Percentiles rank a stretch among this genome's conserved stretches.
These are phyloP conservation scores for Amiota minor DNA, from an alignment of 2,888 invertebrate species.

Conservation along the genomic window DNA sequence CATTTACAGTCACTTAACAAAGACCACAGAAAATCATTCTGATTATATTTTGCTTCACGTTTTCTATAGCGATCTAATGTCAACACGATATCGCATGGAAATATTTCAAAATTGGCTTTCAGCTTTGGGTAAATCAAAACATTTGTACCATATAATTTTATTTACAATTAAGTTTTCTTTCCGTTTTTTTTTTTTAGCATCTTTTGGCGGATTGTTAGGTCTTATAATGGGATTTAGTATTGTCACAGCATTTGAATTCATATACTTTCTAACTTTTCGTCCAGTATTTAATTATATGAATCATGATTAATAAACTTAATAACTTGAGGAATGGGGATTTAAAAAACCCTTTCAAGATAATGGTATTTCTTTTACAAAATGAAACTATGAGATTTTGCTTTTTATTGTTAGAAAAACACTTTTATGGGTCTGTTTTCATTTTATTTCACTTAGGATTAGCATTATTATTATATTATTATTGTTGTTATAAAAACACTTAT, in stretches of 20 bases:
- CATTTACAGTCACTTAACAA: constrained; percentile 30
- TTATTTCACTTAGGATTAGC: no score
- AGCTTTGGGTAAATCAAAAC: constrained; percentile 76
- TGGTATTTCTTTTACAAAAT: no score
- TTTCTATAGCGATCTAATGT: constrained; percentile 82
- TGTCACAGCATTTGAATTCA: constrained; percentile 79
- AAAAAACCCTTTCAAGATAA: no score
- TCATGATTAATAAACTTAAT: constrained; percentile 36
- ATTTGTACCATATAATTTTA: background rate
- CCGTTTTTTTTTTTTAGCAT: constrained; percentile 75
- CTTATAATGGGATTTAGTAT: constrained; percentile 82
- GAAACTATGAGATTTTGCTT: no score
- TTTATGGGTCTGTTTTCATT: no score
- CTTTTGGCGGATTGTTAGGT: constrained; percentile 81
- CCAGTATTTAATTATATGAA: constrained; percentile 74
- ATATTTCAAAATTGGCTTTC: constrained; percentile 82
- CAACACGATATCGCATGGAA: constrained; percentile 79
- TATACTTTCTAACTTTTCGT: constrained; percentile 78
- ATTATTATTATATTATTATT: no score
- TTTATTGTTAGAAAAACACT: no score
- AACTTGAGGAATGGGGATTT: background rate
- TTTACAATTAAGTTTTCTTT: background rate
- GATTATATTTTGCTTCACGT: constrained; percentile 80
- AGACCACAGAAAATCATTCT: constrained; percentile 69
- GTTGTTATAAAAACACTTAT: no score